Conservation (phyloP, 2,797 vertebrate species). For the Clarias pachynema region DNA sequence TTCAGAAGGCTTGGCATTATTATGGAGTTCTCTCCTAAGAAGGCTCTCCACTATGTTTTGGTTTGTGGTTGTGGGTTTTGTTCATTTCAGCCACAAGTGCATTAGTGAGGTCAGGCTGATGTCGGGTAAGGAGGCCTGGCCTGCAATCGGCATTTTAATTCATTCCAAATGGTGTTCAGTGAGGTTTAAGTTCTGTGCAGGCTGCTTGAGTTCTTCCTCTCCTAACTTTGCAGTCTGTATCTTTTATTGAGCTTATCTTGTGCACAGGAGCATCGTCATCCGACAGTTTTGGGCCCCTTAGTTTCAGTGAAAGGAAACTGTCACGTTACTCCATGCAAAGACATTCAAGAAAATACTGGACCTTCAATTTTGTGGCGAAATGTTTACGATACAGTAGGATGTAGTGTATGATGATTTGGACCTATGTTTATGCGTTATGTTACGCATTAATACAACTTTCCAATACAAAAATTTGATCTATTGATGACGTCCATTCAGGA, state of each 20-base stretch:
- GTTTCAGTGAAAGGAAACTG: neutral
- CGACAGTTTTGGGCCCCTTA: neutral
- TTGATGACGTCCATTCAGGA: neutral
- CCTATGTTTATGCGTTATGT: neutral
- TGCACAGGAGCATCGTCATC: neutral
- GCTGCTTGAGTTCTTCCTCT: neutral
- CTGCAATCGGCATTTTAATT: neutral
- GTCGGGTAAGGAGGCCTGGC: neutral
- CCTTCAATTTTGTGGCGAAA: neutral
- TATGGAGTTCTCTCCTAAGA: neutral
- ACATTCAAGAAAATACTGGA: neutral
- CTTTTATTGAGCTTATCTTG: neutral
- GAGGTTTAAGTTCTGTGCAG: neutral
- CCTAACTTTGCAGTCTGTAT: neutral
- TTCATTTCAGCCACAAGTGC: neutral
- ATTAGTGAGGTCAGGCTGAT: neutral
- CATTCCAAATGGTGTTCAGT: neutral
- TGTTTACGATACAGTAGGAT: neutral
- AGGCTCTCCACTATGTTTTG: neutral
- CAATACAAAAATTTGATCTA: neutral
- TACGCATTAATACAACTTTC: neutral
- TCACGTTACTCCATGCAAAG: neutral
- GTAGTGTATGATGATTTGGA: neutral
- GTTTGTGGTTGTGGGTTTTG: neutral
- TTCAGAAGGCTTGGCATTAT: neutral